These are phyloP conservation scores for Salmo trutta DNA, from an alignment of 2,797 vertebrate species.

Conservation along the genomic window DNA sequence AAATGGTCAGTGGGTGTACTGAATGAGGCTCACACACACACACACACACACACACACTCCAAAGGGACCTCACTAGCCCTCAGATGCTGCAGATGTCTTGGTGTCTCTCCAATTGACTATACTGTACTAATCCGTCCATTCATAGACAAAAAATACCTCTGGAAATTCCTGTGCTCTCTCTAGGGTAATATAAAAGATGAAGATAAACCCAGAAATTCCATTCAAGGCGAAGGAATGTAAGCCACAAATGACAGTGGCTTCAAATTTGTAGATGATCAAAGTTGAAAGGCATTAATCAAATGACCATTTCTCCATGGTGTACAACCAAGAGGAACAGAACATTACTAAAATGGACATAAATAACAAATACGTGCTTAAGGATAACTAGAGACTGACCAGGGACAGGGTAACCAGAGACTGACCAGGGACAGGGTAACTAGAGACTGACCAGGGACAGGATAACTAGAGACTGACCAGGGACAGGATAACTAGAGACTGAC, in stretches of 20 bases:
- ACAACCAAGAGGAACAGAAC: conserved; percentile 10
- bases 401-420: no score
- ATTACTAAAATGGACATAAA: conserved; percentile 5
- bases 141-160: conserved; percentile 61
- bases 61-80: not conserved
- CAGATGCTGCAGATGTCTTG: not conserved
- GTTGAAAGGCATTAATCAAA: conserved; percentile 12
- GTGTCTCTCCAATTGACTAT: not conserved
- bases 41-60: conserved; percentile 1
- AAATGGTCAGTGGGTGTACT: no score
- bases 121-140: conserved; percentile 14
- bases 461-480: no score
- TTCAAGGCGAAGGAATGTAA: conserved; percentile 38
- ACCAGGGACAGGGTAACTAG: no score
- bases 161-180: conserved; percentile 64
- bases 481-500: no score
- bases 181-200: conserved; percentile 49
- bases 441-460: no score
- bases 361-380: no score
- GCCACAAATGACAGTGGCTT: conserved; percentile 44
- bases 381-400: no score
- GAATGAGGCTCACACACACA: not conserved
- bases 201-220: conserved; percentile 57
- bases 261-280: conserved; percentile 21
- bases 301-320: conserved; percentile 36